These are phyloP conservation scores for Chalcis sispes DNA, from an alignment of 2,888 invertebrate genomes.

Conservation along the genomic window DNA sequence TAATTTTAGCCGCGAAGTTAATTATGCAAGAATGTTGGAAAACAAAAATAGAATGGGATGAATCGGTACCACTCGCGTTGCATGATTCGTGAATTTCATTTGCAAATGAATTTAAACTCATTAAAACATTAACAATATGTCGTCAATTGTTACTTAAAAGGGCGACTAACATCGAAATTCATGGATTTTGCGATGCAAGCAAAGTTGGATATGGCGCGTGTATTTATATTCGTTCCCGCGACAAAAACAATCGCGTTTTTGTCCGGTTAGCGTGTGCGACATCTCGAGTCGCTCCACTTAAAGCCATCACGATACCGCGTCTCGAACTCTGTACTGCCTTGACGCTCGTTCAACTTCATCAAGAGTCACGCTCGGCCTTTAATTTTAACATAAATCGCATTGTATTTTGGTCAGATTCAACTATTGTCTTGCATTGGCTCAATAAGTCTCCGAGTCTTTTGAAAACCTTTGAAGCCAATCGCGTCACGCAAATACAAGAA, in stretches of 20 bases:
- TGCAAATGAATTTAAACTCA: no score
- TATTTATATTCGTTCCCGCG: background rate
- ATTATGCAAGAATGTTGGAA: background rate
- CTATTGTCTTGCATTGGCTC: slow-evolving; percentile 55
- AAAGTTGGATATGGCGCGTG: no score
- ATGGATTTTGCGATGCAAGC: slow-evolving; percentile 15
- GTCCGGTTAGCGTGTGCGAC: background rate
- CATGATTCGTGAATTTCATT: background rate
- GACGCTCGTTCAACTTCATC: background rate
- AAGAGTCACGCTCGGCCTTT: background rate
- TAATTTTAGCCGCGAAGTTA: background rate
- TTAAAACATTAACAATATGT: background rate
- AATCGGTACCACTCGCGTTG: background rate
- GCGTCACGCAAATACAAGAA: slow-evolving; percentile 56
- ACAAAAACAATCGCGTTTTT: background rate
- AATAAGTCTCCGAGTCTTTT: slow-evolving; percentile 39
- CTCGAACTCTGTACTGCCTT: slow-evolving; percentile 6
- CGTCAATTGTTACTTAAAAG: background rate
- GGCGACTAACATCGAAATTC: background rate
- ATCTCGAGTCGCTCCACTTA: background rate
- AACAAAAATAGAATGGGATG: background rate
- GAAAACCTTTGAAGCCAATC: slow-evolving; percentile 53
- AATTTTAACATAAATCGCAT: background rate
- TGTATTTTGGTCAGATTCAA: slow-evolving; percentile 30
- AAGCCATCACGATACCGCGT: background rate